These are phyloP conservation scores for Ornithorhynchus anatinus DNA, from an alignment of 2,113 vertebrate genomes.

Conservation along the genomic window DNA sequence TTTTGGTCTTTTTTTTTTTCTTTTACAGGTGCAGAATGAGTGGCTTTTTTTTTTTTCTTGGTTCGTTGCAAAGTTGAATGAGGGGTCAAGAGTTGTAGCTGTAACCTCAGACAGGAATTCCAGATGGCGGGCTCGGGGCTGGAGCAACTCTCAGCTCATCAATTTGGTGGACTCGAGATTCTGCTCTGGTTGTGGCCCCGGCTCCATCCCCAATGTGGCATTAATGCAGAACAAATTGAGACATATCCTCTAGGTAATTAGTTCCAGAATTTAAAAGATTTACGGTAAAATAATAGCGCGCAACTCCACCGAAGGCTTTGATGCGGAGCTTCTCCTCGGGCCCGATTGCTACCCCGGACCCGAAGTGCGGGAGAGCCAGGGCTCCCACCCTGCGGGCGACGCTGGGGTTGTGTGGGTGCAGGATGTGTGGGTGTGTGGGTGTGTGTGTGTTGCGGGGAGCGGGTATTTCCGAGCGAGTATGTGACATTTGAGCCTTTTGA, in stretches of 20 bases:
- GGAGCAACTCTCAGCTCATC: conserved; percentile 71
- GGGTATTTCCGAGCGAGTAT: no score
- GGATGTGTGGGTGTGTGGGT: background rate
- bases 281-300: conserved; percentile 73
- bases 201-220: conserved; percentile 73
- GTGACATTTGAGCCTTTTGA: no score
- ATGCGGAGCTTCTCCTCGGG: background rate
- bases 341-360: conserved; percentile 8
- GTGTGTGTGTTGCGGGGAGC: no score
- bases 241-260: conserved; percentile 86
- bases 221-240: conserved; percentile 89
- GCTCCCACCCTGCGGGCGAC: no score
- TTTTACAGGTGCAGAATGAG: conserved; percentile 65
- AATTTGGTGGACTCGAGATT: conserved; percentile 76
- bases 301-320: conserved; percentile 40
- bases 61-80: conserved; percentile 77
- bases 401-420: background rate
- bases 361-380: no score
- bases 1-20: background rate
- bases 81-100: conserved; percentile 76
- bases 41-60: background rate
- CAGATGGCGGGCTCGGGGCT: conserved; percentile 80
- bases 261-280: conserved; percentile 82
- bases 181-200: conserved; percentile 64
- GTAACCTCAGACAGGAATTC: conserved; percentile 81